Conservation (phyloP, 2,113 vertebrate species). For the Aegotheles bennettii region DNA sequence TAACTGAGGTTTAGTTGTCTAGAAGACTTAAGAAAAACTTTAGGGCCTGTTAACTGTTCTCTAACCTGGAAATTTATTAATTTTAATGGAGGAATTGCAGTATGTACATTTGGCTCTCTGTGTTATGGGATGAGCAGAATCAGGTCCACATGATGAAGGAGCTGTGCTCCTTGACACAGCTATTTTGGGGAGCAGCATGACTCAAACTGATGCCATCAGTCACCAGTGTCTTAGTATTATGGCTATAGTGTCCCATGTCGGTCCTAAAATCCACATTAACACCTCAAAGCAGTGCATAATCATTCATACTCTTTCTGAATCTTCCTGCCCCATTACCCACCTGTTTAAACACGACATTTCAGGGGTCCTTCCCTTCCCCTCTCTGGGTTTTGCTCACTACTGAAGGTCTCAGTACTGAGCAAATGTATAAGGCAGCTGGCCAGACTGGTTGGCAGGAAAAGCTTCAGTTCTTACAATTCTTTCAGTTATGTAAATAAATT, state of each 20-base stretch:
- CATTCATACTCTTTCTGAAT: neutral
- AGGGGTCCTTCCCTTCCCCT: neutral
- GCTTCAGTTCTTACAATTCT: neutral
- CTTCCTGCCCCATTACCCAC: neutral
- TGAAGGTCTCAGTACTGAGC: neutral
- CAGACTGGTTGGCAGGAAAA: neutral
- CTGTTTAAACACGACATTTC: neutral
- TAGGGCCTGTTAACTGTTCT: neutral
- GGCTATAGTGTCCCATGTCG: neutral
- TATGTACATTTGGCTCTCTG: fast-evolving
- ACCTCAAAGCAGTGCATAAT: neutral
- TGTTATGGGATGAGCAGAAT: neutral
- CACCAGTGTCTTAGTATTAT: neutral
- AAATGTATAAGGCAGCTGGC: neutral
- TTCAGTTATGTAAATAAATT: neutral
- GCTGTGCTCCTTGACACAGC: neutral
- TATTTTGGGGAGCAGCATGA: neutral
- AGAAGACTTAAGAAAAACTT: neutral
- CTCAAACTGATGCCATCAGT: neutral
- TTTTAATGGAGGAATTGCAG: neutral
- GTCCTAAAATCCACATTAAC: neutral
- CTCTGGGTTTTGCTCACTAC: neutral
- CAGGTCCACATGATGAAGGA: neutral
- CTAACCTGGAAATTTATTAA: neutral
- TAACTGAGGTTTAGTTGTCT: neutral